phyloP scores from a whole-genome alignment of 2,888 invertebrate species.

The Cosmopolites sordidus region DNA sequence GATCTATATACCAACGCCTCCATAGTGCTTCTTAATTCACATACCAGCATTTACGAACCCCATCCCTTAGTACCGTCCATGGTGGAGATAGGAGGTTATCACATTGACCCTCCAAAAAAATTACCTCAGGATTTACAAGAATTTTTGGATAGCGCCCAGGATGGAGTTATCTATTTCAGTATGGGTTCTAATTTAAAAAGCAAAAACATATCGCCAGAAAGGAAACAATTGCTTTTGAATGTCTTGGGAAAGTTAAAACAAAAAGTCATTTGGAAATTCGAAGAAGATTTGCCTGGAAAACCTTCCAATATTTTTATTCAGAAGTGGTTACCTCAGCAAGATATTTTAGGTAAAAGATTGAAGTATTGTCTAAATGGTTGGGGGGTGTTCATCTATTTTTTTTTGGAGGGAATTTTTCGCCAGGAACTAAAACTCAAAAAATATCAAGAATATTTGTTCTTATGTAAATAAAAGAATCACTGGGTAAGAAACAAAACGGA shows the following conservation, averaged over 20 bases:
- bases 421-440: no score
- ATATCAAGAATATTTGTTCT: no score
- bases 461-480: no score
- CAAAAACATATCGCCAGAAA: slow-evolving; percentile 52
- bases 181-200: slow-evolving; percentile 59
- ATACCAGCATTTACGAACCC: slow-evolving; percentile 51
- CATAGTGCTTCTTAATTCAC: slow-evolving; percentile 42
- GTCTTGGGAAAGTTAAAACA: slow-evolving; percentile 58
- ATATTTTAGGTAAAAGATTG: slow-evolving; percentile 39
- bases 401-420: no score
- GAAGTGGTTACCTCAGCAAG: slow-evolving; percentile 64
- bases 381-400: no score
- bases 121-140: slow-evolving; percentile 33
- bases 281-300: slow-evolving; percentile 53
- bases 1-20: slow-evolving; percentile 36
- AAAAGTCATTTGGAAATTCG: slow-evolving; percentile 68
- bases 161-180: slow-evolving; percentile 53
- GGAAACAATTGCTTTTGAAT: slow-evolving; percentile 52
- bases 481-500: no score
- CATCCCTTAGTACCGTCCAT: slow-evolving; percentile 54
- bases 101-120: slow-evolving; percentile 39
- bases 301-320: slow-evolving; percentile 55
- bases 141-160: slow-evolving; percentile 30
- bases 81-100: slow-evolving; percentile 56
- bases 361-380: no score